Percentiles rank a stretch among this genome's conserved stretches.
phyloP scores from a whole-genome alignment of 1,140 invertebrate species.

The Drosophila pandora region DNA sequence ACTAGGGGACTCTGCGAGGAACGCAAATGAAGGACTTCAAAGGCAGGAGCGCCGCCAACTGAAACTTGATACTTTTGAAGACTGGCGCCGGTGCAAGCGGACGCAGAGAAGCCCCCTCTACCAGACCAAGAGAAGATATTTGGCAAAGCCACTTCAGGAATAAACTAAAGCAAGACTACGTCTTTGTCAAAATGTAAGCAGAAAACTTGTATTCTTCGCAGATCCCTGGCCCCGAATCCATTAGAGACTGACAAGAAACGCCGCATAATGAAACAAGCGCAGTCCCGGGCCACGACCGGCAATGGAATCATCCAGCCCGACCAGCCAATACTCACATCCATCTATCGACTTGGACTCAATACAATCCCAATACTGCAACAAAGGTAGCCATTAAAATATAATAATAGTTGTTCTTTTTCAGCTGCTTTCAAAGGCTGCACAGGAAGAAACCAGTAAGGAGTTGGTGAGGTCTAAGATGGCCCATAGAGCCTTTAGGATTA shows the following conservation, averaged over 20 bases:
- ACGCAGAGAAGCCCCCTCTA: too few relatives aligned
- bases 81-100: conserved; percentile 52
- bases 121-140: too few relatives aligned
- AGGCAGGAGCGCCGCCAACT: conserved; percentile 52
- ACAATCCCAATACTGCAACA: conserved; percentile 54
- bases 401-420: conserved; percentile 70
- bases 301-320: conserved; percentile 63
- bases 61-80: conserved; percentile 70
- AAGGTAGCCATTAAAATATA: conserved; percentile 79
- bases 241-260: conserved; percentile 69
- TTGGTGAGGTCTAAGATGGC: not conserved
- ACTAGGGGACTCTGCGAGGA: not conserved
- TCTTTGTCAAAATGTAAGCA: conserved; percentile 20
- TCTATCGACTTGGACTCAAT: conserved; percentile 47
- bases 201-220: conserved; percentile 58
- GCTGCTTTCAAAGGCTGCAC: conserved; percentile 42
- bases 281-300: conserved; percentile 62
- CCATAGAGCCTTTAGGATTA: not conserved
- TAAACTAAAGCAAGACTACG: conserved; percentile 2
- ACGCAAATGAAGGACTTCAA: conserved; percentile 56
- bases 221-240: conserved; percentile 45
- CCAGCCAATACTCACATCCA: conserved; percentile 9
- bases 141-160: not conserved
- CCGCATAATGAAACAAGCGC: conserved; percentile 74
- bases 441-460: not conserved